Conservation (phyloP, 1,140 invertebrate species). For the Drosophila fuyamai region DNA sequence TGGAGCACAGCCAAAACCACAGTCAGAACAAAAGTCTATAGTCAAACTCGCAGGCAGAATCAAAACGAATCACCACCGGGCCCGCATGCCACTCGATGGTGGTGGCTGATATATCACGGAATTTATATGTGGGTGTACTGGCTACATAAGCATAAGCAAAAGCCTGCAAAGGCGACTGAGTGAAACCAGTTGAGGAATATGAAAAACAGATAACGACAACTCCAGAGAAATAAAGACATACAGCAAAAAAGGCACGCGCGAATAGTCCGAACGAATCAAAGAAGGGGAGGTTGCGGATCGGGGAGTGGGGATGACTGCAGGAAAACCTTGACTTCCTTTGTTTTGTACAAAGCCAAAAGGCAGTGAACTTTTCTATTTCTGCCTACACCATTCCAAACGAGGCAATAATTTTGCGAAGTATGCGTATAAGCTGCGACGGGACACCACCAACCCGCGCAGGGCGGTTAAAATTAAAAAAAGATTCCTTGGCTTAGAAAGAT, state of each 20-base stretch:
- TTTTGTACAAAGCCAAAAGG: constrained; percentile 53
- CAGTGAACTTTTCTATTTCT: constrained; percentile 63
- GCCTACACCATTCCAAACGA: constrained; percentile 15
- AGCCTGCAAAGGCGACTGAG: constrained; percentile 35
- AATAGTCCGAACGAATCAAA: constrained; percentile 34
- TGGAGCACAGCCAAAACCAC: constrained; percentile 14
- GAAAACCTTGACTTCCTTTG: constrained; percentile 70
- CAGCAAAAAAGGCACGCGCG: constrained; percentile 67
- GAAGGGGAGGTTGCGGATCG: constrained; percentile 29
- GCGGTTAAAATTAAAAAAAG: not conserved
- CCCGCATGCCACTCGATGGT: constrained; percentile 66
- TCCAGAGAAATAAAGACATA: constrained; percentile 75
- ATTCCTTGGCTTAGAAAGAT: not conserved
- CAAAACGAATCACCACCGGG: constrained; percentile 29
- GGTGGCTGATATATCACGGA: constrained; percentile 74
- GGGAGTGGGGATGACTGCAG: constrained; percentile 17
- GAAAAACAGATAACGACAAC: constrained; percentile 76
- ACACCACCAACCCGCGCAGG: not conserved
- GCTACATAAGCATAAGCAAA: constrained; percentile 41
- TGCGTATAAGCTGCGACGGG: constrained; percentile 1
- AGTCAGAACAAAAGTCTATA: constrained; percentile 17
- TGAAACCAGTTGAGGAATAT: constrained; percentile 80
- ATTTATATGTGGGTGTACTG: constrained; percentile 79
- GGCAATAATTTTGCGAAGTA: constrained; percentile 10
- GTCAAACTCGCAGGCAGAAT: constrained; percentile 27